phyloP scores from a whole-genome alignment of 2,888 invertebrate species.

The Hypolimnas misippus region DNA sequence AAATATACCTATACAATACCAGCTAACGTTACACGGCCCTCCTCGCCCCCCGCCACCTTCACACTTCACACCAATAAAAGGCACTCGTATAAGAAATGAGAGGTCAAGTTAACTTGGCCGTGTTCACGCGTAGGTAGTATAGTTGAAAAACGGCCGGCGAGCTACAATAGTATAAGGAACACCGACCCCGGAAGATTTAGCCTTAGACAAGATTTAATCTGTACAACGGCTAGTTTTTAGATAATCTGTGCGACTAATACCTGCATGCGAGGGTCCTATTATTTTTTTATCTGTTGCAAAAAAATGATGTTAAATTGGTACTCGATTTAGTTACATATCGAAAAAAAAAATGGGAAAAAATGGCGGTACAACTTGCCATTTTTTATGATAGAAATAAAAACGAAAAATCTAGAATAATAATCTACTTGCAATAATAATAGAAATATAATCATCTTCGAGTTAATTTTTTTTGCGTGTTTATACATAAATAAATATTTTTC shows the following conservation, averaged over 20 bases:
- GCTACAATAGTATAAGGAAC: constrained; percentile 77
- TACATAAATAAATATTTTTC: too few relatives aligned
- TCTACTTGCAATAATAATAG: too few relatives aligned
- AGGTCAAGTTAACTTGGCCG: constrained; percentile 57
- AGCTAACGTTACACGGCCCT: constrained; percentile 57
- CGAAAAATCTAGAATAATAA: too few relatives aligned
- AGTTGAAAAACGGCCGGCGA: constrained; percentile 78
- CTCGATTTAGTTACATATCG: background rate
- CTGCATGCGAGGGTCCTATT: constrained; percentile 34
- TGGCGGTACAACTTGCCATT: too few relatives aligned
- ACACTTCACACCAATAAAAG: constrained; percentile 25
- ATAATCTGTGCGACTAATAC: constrained; percentile 42
- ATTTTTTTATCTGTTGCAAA: constrained; percentile 38
- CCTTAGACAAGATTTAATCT: constrained; percentile 77
- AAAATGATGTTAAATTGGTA: background rate
- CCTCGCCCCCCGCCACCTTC: constrained; percentile 44
- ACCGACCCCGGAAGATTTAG: constrained; percentile 78
- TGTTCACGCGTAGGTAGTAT: constrained; percentile 75
- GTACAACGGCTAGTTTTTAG: constrained; percentile 53
- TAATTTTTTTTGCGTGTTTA: too few relatives aligned
- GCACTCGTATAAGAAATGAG: constrained; percentile 43
- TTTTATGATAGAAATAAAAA: too few relatives aligned
- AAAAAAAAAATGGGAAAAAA: background rate
- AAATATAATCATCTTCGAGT: too few relatives aligned
- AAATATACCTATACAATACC: constrained; percentile 76